Evolutionary conservation across 1,140 invertebrate genomes (phyloP).

Genomic region (Nilaparvata lugens): DNA sequence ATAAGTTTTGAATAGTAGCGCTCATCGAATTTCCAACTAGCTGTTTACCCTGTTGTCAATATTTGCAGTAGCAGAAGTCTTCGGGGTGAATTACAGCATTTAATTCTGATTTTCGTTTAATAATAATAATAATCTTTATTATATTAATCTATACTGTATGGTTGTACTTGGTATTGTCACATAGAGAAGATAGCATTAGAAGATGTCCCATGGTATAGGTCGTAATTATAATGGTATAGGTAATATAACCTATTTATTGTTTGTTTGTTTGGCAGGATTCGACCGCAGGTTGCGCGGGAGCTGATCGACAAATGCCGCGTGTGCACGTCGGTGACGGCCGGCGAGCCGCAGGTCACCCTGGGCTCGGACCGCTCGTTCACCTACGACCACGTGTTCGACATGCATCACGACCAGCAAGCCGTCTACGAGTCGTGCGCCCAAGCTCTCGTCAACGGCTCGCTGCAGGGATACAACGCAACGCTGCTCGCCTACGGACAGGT

Average conservation of each 20-base stretch:
- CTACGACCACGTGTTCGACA: constrained; percentile 93
- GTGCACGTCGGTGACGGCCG: constrained; percentile 79
- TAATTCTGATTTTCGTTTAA: too few relatives aligned
- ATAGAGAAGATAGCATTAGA: too few relatives aligned
- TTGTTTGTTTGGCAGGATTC: constrained; percentile 59
- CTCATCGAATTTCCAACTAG: too few relatives aligned
- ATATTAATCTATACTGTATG: too few relatives aligned
- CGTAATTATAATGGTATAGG: too few relatives aligned
- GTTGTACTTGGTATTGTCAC: too few relatives aligned
- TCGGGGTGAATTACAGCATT: too few relatives aligned
- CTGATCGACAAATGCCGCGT: constrained; percentile 90
- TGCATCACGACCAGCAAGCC: constrained; percentile 58
- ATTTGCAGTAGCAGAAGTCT: too few relatives aligned
- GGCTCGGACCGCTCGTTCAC: constrained; percentile 94
- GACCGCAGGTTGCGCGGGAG: constrained; percentile 86
- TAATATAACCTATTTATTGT: not conserved
- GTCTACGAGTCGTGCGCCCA: constrained; percentile 84
- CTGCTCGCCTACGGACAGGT: constrained; percentile 92
- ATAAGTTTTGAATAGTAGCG: too few relatives aligned
- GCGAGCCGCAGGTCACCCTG: constrained; percentile 84
- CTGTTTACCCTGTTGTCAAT: too few relatives aligned
- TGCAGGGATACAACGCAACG: constrained; percentile 93
- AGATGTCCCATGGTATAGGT: too few relatives aligned
- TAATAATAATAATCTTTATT: too few relatives aligned
- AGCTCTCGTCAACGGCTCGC: constrained; percentile 72